Evolutionary conservation across 2,888 invertebrate species (phyloP), one percentile per base, ranked within the genome.

Genomic region (Caenorhabditis auriculariae): DNA sequence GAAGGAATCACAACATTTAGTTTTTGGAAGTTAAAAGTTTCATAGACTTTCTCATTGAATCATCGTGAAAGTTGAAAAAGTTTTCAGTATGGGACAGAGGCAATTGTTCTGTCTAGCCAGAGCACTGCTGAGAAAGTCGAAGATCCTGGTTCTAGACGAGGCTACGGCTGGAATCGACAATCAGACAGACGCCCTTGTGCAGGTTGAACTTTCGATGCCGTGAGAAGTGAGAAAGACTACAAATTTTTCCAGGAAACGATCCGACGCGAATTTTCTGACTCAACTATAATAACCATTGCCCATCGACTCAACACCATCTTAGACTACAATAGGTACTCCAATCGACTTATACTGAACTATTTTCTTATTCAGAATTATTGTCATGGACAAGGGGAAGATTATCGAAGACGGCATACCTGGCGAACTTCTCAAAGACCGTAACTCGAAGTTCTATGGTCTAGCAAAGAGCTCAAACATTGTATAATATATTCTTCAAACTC

Each of bases 141-240:
- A 60, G 51, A 56, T 76, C 0, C 74, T 86, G 24, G 89, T 93
- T 3, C 73, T 86, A 54, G 86, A 86, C 69, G 85, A 86, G 72
- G 86, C 86, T 2, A 86, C 86, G 3, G 85, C 85, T 2, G 84
- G 85, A 1, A 83, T 86, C 7, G 86, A 86, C 76, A 75, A 84
- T 26, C 83, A 84, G 71, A 86, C 85, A 0, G 86, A 86, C 72
- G 82, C 82, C n/a, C 77, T 86, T 32, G 85, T 86, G 58, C 86
- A 90, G 55, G 59, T 59, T 21, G 15, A 41, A 12, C 9, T 41
- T 17, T 19, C n/a, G 9, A 41, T 41, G 9, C 17, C 12, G 42
- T n/a, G n/a, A n/a, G n/a, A n/a, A n/a, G n/a, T n/a, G n/a, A n/a
- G n/a, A n/a, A n/a, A n/a, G n/a, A n/a, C n/a, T n/a, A n/a, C 37